These are phyloP conservation scores for Trichomalopsis sarcophagae DNA, from an alignment of 1,140 invertebrate species.

Conservation along the genomic window DNA sequence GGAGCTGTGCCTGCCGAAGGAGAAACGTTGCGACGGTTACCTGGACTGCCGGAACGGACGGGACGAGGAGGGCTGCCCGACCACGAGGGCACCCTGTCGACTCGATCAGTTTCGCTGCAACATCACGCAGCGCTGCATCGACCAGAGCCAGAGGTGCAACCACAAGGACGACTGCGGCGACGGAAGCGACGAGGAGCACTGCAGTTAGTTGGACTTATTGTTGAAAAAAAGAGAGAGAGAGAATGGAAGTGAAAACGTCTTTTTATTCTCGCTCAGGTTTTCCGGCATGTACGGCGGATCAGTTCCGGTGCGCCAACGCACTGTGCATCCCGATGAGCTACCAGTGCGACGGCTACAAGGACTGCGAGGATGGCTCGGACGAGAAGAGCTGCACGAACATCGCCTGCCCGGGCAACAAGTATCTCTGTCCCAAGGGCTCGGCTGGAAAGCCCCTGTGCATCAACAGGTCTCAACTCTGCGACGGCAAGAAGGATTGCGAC, in stretches of 20 bases:
- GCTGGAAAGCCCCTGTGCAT: conserved; percentile 89
- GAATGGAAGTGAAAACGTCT: too few relatives aligned
- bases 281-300: conserved; percentile 90
- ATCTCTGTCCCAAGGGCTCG: conserved; percentile 88
- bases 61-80: conserved; percentile 87
- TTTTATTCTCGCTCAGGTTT: conserved; percentile 79
- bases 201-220: conserved; percentile 79
- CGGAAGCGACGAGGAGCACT: conserved; percentile 90
- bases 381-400: conserved; percentile 93
- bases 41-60: conserved; percentile 89
- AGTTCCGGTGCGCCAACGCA: conserved; percentile 95
- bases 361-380: conserved; percentile 91
- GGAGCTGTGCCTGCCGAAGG: conserved; percentile 89
- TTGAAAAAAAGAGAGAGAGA: background rate
- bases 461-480: conserved; percentile 89
- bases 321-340: conserved; percentile 92
- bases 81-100: conserved; percentile 77
- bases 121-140: conserved; percentile 88
- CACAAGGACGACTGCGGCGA: conserved; percentile 93
- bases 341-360: conserved; percentile 88
- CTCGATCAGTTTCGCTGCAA: conserved; percentile 93
- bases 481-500: conserved; percentile 91
- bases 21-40: conserved; percentile 93
- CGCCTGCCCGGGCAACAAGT: conserved; percentile 93
- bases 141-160: conserved; percentile 88